Percentiles rank a stretch among this genome's conserved stretches.
These are phyloP conservation scores for Phymorhynchus buccinoides DNA, from an alignment of 1,140 invertebrate species.

Conservation along the genomic window DNA sequence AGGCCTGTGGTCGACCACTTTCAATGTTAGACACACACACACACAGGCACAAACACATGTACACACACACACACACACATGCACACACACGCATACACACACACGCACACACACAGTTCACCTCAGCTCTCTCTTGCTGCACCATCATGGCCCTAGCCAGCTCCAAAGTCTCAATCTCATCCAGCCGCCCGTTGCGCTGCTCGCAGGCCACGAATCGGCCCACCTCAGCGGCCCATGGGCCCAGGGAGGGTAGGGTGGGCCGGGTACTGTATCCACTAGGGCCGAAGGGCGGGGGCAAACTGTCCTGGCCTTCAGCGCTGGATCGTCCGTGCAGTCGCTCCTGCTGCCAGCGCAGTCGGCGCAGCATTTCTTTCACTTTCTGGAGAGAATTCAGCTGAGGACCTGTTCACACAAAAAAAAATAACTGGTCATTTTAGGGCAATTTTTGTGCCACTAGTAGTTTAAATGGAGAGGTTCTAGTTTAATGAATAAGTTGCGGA, in stretches of 20 bases:
- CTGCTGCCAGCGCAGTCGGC: conserved; percentile 65
- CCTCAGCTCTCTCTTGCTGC: conserved; percentile 75
- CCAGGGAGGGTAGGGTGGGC: neutral
- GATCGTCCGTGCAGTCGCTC: conserved; percentile 56
- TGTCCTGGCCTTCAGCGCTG: conserved; percentile 17
- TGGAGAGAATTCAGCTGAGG: conserved; percentile 63
- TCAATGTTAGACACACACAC: too few species aligned
- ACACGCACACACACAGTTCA: conserved; percentile 48
- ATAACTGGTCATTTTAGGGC: too few species aligned
- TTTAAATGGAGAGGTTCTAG: too few species aligned
- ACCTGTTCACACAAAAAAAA: conserved; percentile 37
- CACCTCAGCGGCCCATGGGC: conserved; percentile 36
- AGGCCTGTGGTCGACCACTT: too few species aligned
- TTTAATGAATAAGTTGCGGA: too few species aligned
- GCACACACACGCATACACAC: neutral
- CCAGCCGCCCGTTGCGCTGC: conserved; percentile 25
- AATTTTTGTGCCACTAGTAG: too few species aligned
- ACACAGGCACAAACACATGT: neutral
- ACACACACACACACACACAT: neutral
- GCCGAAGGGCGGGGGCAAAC: neutral
- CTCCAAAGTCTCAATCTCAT: conserved; percentile 60
- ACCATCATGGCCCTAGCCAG: conserved; percentile 71
- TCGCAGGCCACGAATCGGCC: conserved; percentile 64
- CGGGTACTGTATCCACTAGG: neutral
- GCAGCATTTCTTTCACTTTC: conserved; percentile 67